Evolutionary conservation across 2,113 vertebrate genomes (phyloP).

Genomic region (Chaetorhynchus papuensis): DNA sequence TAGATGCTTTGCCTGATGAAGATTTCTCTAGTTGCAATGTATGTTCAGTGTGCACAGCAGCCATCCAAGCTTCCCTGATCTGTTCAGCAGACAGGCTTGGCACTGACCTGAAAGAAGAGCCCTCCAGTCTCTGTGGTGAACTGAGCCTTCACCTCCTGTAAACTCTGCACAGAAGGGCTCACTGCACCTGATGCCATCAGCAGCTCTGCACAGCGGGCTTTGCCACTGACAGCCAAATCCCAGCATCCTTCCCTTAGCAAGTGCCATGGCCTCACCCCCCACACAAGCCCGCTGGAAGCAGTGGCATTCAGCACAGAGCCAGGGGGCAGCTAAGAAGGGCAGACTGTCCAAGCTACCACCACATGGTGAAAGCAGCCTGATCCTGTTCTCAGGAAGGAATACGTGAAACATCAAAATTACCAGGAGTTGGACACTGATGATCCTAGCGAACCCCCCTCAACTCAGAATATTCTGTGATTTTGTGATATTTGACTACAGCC

Average conservation of each 20-base stretch:
- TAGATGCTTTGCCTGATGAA: not conserved
- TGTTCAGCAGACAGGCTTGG: not conserved
- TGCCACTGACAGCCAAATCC: not conserved
- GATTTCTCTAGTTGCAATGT: not conserved
- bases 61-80: not conserved
- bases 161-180: not conserved
- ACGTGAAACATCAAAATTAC: not conserved
- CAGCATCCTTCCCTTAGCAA: rapidly evolving
- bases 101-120: not conserved
- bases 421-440: not conserved
- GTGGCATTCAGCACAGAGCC: not conserved
- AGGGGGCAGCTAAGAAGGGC: not conserved
- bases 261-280: not conserved
- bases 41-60: rapidly evolving
- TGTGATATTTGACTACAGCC: not conserved
- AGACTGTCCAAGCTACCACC: not conserved
- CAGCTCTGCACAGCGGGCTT: not conserved
- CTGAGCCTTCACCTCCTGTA: not conserved
- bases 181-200: not conserved
- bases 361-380: not conserved
- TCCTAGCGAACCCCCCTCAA: not conserved
- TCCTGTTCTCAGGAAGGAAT: not conserved
- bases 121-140: not conserved
- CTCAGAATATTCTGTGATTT: not conserved
- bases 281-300: rapidly evolving